Percentiles rank a stretch among this genome's conserved stretches.
These are phyloP conservation scores for Boulengeromyrus knoepffleri DNA, from an alignment of 2,113 vertebrate species.

Conservation along the genomic window DNA sequence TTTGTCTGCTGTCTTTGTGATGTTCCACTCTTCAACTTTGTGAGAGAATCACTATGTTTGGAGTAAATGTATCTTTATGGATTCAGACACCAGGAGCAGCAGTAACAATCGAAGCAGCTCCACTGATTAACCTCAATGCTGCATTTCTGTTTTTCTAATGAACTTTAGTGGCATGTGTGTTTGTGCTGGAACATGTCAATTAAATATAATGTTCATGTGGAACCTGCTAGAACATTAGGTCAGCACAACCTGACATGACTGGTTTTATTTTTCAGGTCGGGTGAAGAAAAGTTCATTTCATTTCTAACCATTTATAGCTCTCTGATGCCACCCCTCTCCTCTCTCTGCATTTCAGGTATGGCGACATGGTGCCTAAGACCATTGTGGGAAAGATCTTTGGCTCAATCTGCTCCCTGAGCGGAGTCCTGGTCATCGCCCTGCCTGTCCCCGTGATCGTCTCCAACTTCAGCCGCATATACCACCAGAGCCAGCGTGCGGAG, in stretches of 20 bases:
- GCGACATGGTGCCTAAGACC: constrained; percentile 97
- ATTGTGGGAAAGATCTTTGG: constrained; percentile 94
- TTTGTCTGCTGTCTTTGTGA: background rate
- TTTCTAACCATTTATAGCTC: background rate
- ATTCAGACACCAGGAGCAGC: background rate
- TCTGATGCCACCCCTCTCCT: constrained; percentile 18
- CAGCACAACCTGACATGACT: background rate
- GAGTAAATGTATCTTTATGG: background rate
- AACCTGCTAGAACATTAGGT: background rate
- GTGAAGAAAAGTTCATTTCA: background rate
- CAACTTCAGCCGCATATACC: constrained; percentile 97
- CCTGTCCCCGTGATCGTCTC: constrained; percentile 96
- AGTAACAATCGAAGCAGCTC: background rate
- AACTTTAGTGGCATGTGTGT: background rate
- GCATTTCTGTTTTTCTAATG: background rate
- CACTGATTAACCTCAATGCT: constrained; percentile 37
- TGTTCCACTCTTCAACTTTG: background rate
- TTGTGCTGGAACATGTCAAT: background rate
- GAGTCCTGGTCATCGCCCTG: constrained; percentile 90
- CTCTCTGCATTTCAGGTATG: constrained; percentile 67
- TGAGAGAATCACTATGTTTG: background rate
- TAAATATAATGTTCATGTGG: background rate
- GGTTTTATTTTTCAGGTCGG: background rate
- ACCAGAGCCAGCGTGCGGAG: constrained; percentile 93
- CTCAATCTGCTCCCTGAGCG: constrained; percentile 89